Base-by-base conservation (phyloP, 2,888 invertebrate genomes). In the Sussaba pulchella region DNA sequence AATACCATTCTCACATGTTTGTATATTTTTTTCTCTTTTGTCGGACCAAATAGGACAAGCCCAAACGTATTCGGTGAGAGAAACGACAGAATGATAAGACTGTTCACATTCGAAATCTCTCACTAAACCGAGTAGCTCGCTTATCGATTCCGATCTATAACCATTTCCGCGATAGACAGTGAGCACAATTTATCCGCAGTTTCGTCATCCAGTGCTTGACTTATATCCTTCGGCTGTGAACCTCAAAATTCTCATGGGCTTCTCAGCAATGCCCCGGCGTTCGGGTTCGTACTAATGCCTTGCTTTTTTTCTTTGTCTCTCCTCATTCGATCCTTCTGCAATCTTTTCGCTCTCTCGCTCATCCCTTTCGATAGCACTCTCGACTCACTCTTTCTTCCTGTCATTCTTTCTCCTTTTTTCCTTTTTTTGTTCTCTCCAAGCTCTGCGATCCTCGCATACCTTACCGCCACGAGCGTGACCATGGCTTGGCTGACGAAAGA, bases 361-460 rank as follows among this genome's bases (percentile, higher is more conserved):
- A 50, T 52, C 45, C 67, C 64, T 19, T 57, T 26, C 59, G 26
- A 6, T 59, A 47, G 45, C 12, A 10, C 39, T 69, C 70, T 61
- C 73, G 61, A 47, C 73, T 70, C 54, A 45, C 26, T 43, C 50
- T 76, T 26, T 77, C 71, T 67, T 61, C 19, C 63, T 52, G 67
- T 75, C 71, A 41, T 74, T 71, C 77, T 64, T 72, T 83, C n/a
- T n/a, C n/a, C n/a, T 80, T 82, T 86, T 84, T 86, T 85, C 87
- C 78, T 85, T 84, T 84, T 82, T 86, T 87, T 86, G 83, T 86
- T 86, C 83, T 79, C 85, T 87, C 82, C 83, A 88, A 85, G 85
- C 87, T 89, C 87, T 88, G 88, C 89, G 84, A 88, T 89, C 87
- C 85, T 88, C 87, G 89, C 90, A 90, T 90, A 89, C 90, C 89